A percentile compares a stretch with the other conserved stretches of the same genome.
Conservation (phyloP, 2,888 invertebrate genomes). For the Noctua janthe region DNA sequence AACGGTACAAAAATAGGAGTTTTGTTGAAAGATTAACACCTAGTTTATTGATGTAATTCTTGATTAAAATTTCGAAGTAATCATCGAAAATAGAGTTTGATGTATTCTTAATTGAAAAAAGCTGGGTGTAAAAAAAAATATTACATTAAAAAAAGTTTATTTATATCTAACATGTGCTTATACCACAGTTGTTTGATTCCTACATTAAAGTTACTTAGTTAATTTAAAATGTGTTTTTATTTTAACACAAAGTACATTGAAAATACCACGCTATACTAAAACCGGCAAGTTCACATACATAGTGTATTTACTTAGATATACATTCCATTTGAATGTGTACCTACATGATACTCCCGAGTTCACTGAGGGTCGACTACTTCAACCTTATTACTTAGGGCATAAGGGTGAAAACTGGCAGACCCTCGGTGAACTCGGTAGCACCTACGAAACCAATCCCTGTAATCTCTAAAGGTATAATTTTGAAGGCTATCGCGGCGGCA, state of each 20-base stretch:
- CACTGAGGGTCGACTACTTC: too few relatives aligned
- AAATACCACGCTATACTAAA: neutral
- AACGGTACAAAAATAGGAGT: neutral
- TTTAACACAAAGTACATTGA: constrained; percentile 6
- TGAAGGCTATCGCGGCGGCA: neutral
- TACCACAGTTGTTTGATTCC: constrained; percentile 27
- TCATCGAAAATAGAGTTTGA: neutral
- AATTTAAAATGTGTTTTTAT: constrained; percentile 32
- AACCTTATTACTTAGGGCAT: too few relatives aligned
- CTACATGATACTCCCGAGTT: neutral
- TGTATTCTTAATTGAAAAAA: neutral
- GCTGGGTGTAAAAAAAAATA: constrained; percentile 11
- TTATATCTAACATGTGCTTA: constrained; percentile 13
- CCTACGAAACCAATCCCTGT: neutral
- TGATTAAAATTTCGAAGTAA: too few relatives aligned
- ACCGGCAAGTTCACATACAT: neutral
- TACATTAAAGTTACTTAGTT: constrained; percentile 41
- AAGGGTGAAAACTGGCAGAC: too few relatives aligned
- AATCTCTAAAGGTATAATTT: neutral
- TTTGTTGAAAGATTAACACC: neutral
- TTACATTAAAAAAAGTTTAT: constrained; percentile 13
- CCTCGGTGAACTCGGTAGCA: neutral
- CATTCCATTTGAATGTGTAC: neutral
- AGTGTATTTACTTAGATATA: neutral
- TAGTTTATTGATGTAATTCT: neutral